A percentile compares a stretch with the other conserved stretches of the same genome.
phyloP scores from a whole-genome alignment of 2,888 invertebrate species.

The Heteropelma amictum region DNA sequence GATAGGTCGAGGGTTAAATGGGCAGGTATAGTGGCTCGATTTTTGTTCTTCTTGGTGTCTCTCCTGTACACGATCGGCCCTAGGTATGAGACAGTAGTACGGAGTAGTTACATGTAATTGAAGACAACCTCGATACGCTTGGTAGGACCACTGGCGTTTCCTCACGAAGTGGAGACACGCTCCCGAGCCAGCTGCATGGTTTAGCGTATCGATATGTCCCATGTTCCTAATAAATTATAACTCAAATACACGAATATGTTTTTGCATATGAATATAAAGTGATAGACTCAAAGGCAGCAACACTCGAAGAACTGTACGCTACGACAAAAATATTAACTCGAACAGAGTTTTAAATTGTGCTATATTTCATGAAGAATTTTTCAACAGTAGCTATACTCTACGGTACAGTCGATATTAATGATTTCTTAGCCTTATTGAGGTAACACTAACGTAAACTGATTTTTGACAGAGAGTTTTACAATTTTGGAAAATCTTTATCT shows the following conservation, averaged over 20 bases:
- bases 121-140: conserved; percentile 45
- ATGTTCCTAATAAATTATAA: conserved; percentile 46
- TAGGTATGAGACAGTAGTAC: conserved; percentile 43
- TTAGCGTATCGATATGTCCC: conserved; percentile 44
- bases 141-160: conserved; percentile 39
- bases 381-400: conserved; percentile 16
- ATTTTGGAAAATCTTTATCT: too few species aligned
- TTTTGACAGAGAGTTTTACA: too few species aligned
- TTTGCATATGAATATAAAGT: conserved; percentile 1
- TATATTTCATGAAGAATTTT: conserved; percentile 7
- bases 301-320: conserved; percentile 35
- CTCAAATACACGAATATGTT: not conserved
- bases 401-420: conserved; percentile 6
- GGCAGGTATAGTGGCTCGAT: conserved; percentile 15
- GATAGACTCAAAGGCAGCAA: conserved; percentile 18
- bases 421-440: too few species aligned
- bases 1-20: conserved; percentile 51
- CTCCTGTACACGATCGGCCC: conserved; percentile 42
- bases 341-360: not conserved
- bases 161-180: conserved; percentile 42
- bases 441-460: too few species aligned
- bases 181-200: conserved; percentile 16
- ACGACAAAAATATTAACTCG: not conserved
- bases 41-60: conserved; percentile 30
- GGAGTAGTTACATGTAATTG: conserved; percentile 51